A percentile compares a stretch with the other conserved stretches of the same genome.
Evolutionary conservation across 2,113 vertebrate species (phyloP).

Genomic region (Nannobrachium achirus): DNA sequence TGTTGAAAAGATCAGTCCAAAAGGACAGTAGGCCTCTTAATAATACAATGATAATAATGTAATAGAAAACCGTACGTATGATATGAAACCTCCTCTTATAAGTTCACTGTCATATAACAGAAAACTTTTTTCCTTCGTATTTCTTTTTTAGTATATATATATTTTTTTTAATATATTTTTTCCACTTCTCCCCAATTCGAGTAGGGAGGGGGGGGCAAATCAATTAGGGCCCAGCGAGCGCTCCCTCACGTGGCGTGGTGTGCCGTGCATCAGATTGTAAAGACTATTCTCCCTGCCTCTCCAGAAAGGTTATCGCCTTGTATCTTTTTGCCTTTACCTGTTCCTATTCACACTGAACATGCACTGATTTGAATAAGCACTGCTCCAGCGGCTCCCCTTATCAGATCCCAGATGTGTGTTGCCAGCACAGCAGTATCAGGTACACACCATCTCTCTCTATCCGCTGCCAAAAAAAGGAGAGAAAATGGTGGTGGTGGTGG

Average conservation of each 20-base stretch:
- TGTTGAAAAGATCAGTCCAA: slow-evolving; percentile 19
- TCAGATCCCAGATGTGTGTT: slow-evolving; percentile 75
- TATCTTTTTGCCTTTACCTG: slow-evolving; percentile 79
- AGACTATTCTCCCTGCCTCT: slow-evolving; percentile 58
- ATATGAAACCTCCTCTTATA: slow-evolving; percentile 8
- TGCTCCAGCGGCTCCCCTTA: slow-evolving; percentile 74
- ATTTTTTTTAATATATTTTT: no score
- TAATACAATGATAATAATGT: slow-evolving; percentile 24
- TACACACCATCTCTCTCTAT: slow-evolving; percentile 67
- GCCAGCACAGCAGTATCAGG: slow-evolving; percentile 76
- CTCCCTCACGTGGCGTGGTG: slow-evolving; percentile 54
- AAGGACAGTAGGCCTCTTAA: background rate
- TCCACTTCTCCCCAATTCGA: no score
- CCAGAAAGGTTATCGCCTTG: slow-evolving; percentile 74
- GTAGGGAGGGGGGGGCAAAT: slow-evolving; percentile 55
- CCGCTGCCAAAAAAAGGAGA: slow-evolving; percentile 8
- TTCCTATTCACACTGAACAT: slow-evolving; percentile 77
- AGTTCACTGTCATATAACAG: slow-evolving; percentile 12
- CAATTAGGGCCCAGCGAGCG: slow-evolving; percentile 59
- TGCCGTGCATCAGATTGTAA: slow-evolving; percentile 63
- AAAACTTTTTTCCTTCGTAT: slow-evolving; percentile 31
- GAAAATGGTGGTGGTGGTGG: no score
- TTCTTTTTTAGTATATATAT: no score
- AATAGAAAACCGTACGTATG: slow-evolving; percentile 18
- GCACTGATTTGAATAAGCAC: slow-evolving; percentile 79